Evolutionary conservation across 2,888 invertebrate genomes (phyloP).

Genomic region (Neocrepidodera transversa): DNA sequence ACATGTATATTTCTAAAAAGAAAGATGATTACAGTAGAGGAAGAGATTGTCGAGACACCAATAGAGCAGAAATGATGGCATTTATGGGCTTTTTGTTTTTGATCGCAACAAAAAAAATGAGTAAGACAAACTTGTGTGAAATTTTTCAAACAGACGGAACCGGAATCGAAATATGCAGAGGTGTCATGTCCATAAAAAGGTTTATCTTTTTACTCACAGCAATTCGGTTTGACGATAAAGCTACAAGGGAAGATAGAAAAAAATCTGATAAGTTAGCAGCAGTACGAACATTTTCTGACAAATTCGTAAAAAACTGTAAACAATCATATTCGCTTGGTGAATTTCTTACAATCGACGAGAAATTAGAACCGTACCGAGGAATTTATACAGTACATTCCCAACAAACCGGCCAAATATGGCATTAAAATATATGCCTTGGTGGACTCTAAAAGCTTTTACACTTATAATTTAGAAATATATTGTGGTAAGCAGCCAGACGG

Average conservation of each 20-base stretch:
- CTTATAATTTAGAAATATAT: conserved; percentile 39
- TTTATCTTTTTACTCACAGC: too few relatives aligned
- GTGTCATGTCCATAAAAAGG: not conserved
- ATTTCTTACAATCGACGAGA: conserved; percentile 30
- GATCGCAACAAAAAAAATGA: not conserved
- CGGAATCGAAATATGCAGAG: not conserved
- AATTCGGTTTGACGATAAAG: conserved; percentile 25
- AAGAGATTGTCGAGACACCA: not conserved
- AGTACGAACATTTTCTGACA: too few relatives aligned
- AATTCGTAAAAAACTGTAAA: too few relatives aligned
- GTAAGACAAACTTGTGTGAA: not conserved
- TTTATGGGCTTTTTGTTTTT: conserved; percentile 13
- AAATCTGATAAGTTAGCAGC: conserved; percentile 41
- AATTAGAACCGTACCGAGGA: conserved; percentile 22
- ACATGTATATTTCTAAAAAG: not conserved
- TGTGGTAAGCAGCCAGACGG: conserved; percentile 41
- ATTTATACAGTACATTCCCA: conserved; percentile 40
- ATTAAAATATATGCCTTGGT: conserved; percentile 41
- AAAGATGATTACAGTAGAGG: not conserved
- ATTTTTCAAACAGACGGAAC: not conserved
- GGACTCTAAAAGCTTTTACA: conserved; percentile 40
- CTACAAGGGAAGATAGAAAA: too few relatives aligned
- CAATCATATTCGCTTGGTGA: too few relatives aligned
- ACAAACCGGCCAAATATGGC: conserved; percentile 44
- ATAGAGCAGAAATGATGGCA: conserved; percentile 13